phyloP scores from a whole-genome alignment of 2,113 vertebrate genomes.

The Bufo bufo region DNA sequence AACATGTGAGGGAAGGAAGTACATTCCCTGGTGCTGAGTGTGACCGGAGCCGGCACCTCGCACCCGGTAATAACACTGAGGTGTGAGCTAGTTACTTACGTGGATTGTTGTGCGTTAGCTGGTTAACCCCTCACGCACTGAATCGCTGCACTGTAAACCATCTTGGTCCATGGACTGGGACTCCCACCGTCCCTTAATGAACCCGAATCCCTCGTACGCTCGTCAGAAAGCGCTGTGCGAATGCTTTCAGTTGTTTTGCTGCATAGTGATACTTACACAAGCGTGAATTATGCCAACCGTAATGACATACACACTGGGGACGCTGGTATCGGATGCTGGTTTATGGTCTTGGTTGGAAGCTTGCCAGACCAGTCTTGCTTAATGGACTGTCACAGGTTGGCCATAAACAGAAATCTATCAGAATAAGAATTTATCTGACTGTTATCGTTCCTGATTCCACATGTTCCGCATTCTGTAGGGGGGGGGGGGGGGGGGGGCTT shows the following conservation, averaged over 20 bases:
- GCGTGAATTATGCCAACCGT: not conserved
- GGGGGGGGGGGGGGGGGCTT: not conserved
- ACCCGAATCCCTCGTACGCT: not conserved
- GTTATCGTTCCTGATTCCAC: not conserved
- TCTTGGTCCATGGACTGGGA: not conserved
- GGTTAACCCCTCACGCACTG: not conserved
- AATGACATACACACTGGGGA: not conserved
- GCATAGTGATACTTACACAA: not conserved
- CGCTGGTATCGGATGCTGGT: not conserved
- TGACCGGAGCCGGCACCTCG: slow-evolving; percentile 35
- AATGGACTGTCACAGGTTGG: not conserved
- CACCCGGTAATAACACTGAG: slow-evolving; percentile 2
- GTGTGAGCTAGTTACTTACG: not conserved
- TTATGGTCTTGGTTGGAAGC: not conserved
- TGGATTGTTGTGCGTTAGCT: not conserved
- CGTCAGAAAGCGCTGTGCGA: not conserved
- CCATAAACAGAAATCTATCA: not conserved
- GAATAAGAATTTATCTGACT: not conserved
- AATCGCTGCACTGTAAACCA: no score
- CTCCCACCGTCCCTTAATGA: no score
- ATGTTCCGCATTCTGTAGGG: not conserved
- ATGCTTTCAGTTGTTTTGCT: not conserved
- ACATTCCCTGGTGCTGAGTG: slow-evolving; percentile 23
- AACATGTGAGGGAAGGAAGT: slow-evolving; percentile 31
- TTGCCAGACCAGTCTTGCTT: not conserved